phyloP scores from a whole-genome alignment of 2,888 invertebrate genomes.

The Isoperla grammatica region DNA sequence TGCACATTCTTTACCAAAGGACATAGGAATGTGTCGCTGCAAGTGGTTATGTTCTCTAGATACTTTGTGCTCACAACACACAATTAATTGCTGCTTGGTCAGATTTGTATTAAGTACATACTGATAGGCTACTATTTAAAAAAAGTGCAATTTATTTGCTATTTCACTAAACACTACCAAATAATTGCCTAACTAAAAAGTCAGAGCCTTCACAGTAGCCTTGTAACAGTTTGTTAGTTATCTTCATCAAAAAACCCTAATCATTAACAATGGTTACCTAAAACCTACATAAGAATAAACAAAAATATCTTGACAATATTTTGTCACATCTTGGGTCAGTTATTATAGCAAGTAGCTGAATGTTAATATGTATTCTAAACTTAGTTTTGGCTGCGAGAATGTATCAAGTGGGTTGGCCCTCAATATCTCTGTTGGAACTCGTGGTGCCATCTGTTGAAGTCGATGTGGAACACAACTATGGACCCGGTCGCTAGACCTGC shows the following conservation, averaged over 20 bases:
- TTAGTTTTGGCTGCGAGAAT: not conserved
- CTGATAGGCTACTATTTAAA: not conserved
- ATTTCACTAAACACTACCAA: not conserved
- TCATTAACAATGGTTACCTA: not conserved
- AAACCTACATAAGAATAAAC: constrained; percentile 6
- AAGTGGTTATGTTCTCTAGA: no score
- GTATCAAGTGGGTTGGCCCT: constrained; percentile 32
- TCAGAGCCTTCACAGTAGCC: not conserved
- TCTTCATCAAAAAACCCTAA: not conserved
- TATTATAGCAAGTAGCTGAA: not conserved
- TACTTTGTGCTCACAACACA: no score
- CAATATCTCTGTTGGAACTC: constrained; percentile 93
- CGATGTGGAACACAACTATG: constrained; percentile 98
- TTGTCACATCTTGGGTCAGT: not conserved
- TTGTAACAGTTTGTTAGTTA: not conserved
- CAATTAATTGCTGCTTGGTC: no score
- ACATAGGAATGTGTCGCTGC: no score
- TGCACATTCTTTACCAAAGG: no score
- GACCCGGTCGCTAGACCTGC: constrained; percentile 97
- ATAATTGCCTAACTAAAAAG: constrained; percentile 2
- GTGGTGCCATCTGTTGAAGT: constrained; percentile 98
- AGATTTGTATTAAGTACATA: no score
- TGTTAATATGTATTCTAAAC: constrained; percentile 8
- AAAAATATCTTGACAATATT: constrained; percentile 5
- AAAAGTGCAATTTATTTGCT: constrained; percentile 2